A percentile compares a stretch with the other conserved stretches of the same genome.
Evolutionary conservation across 1,140 invertebrate species (phyloP).

Genomic region (Tetramorium alpestre): DNA sequence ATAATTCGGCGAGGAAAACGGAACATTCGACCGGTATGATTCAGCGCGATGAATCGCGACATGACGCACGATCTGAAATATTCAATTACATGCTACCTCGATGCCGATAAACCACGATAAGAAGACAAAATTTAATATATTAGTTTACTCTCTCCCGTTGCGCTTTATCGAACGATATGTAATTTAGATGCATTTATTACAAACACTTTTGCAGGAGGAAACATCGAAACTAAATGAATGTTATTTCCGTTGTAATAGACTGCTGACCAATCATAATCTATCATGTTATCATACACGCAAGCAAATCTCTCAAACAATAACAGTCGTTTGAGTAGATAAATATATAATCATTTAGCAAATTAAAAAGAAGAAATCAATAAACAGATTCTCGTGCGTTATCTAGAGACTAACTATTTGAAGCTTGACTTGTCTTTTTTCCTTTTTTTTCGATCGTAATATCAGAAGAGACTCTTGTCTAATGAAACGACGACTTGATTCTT

Average conservation of each 20-base stretch:
- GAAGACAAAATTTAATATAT: slow-evolving; percentile 54
- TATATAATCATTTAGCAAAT: neutral
- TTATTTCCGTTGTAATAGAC: slow-evolving; percentile 16
- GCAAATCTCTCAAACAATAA: slow-evolving; percentile 13
- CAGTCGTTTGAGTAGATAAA: neutral
- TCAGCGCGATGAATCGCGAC: slow-evolving; percentile 9
- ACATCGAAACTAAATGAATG: slow-evolving; percentile 1
- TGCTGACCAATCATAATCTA: neutral
- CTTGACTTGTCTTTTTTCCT: slow-evolving; percentile 8
- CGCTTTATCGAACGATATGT: slow-evolving; percentile 38
- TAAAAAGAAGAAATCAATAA: neutral
- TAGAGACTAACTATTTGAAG: neutral
- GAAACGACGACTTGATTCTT: slow-evolving; percentile 69
- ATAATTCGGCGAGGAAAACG: slow-evolving; percentile 19
- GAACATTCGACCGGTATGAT: neutral
- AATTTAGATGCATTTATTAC: slow-evolving; percentile 26
- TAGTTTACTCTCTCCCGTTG: neutral
- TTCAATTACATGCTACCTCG: slow-evolving; percentile 34
- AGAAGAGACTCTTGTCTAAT: slow-evolving; percentile 34
- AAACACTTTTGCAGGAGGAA: slow-evolving; percentile 4
- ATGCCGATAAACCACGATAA: slow-evolving; percentile 47
- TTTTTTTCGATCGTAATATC: slow-evolving; percentile 50
- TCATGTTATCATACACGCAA: neutral
- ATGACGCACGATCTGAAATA: slow-evolving; percentile 46
- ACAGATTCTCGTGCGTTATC: neutral